Conservation (phyloP, 2,113 vertebrate species). For the Sus scrofa region T2T-Sscrofa CM000826.6:18038501-18039000, state of each 20-base stretch:
- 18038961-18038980: not conserved
- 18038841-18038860: too few species aligned
- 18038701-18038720: not conserved
- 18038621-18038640: not conserved
- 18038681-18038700: not conserved
- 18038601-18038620: not conserved
- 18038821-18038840: too few species aligned
- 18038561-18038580: not conserved
- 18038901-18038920: constrained; percentile 40
- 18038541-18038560: not conserved
- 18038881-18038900: too few species aligned
- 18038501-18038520: not conserved
- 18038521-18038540: not conserved
- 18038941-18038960: not conserved
- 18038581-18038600: not conserved
- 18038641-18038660: not conserved
- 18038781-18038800: too few species aligned
- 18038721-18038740: not conserved
- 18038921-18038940: not conserved
- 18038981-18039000: not conserved
- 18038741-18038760: not conserved
- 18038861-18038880: too few species aligned
- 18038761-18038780: too few species aligned
- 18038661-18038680: not conserved
- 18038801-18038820: too few species aligned